Evolutionary conservation across 2,888 invertebrate genomes (phyloP), one percentile per base, ranked within the genome.

Genomic region (Fissipunctia ypsillon): DNA sequence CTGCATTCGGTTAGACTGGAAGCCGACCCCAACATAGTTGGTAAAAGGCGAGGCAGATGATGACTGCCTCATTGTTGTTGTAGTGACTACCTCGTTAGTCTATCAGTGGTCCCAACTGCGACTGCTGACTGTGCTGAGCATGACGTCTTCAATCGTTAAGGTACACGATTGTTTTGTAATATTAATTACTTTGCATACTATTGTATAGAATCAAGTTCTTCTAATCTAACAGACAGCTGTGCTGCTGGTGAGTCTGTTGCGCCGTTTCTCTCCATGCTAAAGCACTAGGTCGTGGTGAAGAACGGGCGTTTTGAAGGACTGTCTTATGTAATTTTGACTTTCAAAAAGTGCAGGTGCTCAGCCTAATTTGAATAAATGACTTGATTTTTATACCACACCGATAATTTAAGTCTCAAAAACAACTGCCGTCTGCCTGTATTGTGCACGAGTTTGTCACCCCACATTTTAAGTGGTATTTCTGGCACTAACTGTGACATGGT

Each of bases 401-500:
- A 38, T 6, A 38, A 9, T 9, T 38, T 7, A 38, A 9, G 38
- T 38, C 5, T 12, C n/a, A 50, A 50, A 25, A 52, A 52, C 6
- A 52, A 52, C 25, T 52, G 12, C 25, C 6, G 25, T 25, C 25
- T 52, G 12, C 25, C 5, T 5, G 2, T 25, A 25, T 25, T 52
- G 52, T 52, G 14, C 14, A 0, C 16, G 1, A 56, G 16, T 31
- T 35, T 25, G 19, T 45, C 74, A 74, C 35, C 25, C 35, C 14
- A 43, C 12, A 25, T 57, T 48, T 19, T 1, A 67, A 79, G 84
- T 84, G 60, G 68, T 19, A 48, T 28, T 81, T 56, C 81, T 81
- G 81, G 22, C 14, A n/a, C 0, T 16, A 31, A 25, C 63, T 70
- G 48, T 43, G 45, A 60, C 22, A 57, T 41, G 52, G 10, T 25